Percentiles rank a stretch among this genome's conserved stretches.
Evolutionary conservation across 2,797 vertebrate genomes (phyloP).

Genomic region (Onychomys leucogaster): DNA sequence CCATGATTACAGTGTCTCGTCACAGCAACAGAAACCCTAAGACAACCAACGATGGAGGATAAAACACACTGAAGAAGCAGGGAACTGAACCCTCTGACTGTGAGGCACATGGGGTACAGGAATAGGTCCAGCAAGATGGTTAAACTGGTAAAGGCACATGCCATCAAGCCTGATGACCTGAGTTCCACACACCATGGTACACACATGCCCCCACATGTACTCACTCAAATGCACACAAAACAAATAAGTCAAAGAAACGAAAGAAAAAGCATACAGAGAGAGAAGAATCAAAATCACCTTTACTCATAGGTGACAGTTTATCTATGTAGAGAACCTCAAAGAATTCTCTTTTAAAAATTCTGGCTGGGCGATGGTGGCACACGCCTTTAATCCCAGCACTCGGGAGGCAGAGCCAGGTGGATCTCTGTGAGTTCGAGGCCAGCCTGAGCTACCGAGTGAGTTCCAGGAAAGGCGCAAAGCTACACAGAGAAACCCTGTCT

Average conservation of each 20-base stretch:
- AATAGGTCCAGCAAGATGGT: neutral
- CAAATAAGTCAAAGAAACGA: neutral
- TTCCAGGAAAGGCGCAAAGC: neutral
- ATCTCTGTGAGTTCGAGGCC: neutral
- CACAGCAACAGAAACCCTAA: too few relatives aligned
- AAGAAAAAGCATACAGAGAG: neutral
- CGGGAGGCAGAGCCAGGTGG: neutral
- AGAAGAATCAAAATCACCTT: neutral
- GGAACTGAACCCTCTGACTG: neutral
- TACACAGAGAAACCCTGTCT: neutral
- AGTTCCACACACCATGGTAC: neutral
- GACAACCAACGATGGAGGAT: neutral
- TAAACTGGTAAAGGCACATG: neutral
- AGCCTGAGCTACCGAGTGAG: neutral
- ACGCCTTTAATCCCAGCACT: neutral
- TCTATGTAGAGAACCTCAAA: neutral
- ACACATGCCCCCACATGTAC: neutral
- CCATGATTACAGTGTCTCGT: too few relatives aligned
- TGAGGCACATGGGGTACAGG: neutral
- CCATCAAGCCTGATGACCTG: neutral
- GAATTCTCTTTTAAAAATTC: neutral
- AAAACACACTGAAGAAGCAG: neutral
- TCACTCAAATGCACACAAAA: neutral
- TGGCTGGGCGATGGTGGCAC: neutral
- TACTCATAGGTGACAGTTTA: neutral